phyloP scores from a whole-genome alignment of 2,888 invertebrate genomes.

The Drosophila barbarae region DNA sequence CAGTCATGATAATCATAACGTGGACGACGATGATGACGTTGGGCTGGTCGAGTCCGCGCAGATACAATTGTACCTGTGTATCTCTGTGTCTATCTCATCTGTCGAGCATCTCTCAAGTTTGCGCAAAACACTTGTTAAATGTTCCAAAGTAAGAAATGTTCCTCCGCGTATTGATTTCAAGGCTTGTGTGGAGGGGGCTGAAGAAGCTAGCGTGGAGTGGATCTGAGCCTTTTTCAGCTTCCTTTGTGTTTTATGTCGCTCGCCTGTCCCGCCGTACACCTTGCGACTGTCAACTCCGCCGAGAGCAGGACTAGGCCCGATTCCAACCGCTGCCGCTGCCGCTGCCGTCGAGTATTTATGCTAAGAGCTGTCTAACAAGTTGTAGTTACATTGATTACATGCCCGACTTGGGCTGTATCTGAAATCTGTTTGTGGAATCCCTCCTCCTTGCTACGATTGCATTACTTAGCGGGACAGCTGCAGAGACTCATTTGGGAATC shows the following conservation, averaged over 20 bases:
- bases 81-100: conserved; percentile 35
- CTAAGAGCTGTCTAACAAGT: conserved; percentile 75
- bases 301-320: conserved; percentile 22
- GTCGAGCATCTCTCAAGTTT: conserved; percentile 55
- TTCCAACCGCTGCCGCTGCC: conserved; percentile 35
- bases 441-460: conserved; percentile 55
- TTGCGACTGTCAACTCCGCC: conserved; percentile 51
- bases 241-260: conserved; percentile 56
- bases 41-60: conserved; percentile 26
- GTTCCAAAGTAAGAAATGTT: conserved; percentile 71
- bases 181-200: background rate
- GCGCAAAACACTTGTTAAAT: conserved; percentile 73
- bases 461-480: conserved; percentile 59
- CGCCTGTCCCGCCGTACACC: conserved; percentile 55
- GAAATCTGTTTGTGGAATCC: conserved; percentile 23
- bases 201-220: conserved; percentile 35
- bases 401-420: conserved; percentile 24
- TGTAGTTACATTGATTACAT: conserved; percentile 72
- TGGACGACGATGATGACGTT: conserved; percentile 62
- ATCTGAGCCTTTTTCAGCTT: conserved; percentile 23
- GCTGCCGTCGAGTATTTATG: conserved; percentile 65
- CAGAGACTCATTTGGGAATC: conserved; percentile 45
- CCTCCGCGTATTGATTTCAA: conserved; percentile 46
- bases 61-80: conserved; percentile 54
- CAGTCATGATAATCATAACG: conserved; percentile 40